phyloP scores from a whole-genome alignment of 2,113 vertebrate genomes.

The Hystrix cristata region DNA sequence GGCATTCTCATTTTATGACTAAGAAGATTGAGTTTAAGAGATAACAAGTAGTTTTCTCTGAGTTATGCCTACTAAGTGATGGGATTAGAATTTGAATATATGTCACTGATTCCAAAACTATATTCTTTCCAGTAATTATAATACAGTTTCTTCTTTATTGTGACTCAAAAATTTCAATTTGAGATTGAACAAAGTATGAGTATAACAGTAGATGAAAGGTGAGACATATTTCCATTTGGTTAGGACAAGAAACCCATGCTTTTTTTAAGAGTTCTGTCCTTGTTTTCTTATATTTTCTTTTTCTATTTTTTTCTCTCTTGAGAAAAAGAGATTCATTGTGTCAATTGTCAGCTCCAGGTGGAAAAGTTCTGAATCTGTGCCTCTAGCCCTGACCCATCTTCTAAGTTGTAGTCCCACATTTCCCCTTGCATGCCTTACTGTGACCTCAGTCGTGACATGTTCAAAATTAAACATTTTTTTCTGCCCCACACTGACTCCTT shows the following conservation, averaged over 20 bases:
- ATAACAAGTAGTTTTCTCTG: slow-evolving; percentile 31
- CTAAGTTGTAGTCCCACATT: not conserved
- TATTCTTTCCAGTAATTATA: not conserved
- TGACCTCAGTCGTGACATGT: not conserved
- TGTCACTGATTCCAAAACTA: slow-evolving; percentile 32
- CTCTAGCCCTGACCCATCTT: not conserved
- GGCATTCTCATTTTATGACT: not conserved
- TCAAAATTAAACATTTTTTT: slow-evolving; percentile 49
- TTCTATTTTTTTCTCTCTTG: not conserved
- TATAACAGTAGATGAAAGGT: slow-evolving; percentile 40
- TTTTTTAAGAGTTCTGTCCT: not conserved
- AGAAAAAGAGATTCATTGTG: not conserved
- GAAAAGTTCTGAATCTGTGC: not conserved
- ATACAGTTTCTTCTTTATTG: slow-evolving; percentile 17
- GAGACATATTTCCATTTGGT: not conserved
- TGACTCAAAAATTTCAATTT: slow-evolving; percentile 44
- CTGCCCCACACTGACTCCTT: not conserved
- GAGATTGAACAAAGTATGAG: slow-evolving; percentile 55
- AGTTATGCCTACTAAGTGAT: not conserved
- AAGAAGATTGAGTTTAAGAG: slow-evolving; percentile 33
- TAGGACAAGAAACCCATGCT: slow-evolving; percentile 2
- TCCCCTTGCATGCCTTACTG: not conserved
- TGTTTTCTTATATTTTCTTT: not conserved
- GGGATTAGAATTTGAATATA: slow-evolving; percentile 17
- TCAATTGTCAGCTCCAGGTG: not conserved